phyloP scores from a whole-genome alignment of 2,797 vertebrate genomes.

The Phrynocephalus forsythii region DNA sequence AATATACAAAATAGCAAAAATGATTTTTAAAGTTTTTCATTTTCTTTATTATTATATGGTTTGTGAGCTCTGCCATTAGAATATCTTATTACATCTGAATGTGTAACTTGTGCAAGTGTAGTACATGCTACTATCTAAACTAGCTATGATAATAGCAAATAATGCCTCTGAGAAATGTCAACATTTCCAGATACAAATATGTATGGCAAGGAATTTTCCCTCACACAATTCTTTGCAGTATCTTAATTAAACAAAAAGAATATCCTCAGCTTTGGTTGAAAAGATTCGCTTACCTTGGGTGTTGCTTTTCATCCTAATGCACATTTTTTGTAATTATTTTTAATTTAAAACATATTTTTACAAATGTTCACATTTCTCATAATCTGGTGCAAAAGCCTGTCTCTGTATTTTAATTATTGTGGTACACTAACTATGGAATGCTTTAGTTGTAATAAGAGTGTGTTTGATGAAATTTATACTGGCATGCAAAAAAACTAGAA shows the following conservation, averaged over 20 bases:
- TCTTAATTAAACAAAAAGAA: background rate
- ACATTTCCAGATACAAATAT: background rate
- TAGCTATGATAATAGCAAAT: background rate
- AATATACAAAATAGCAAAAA: slow-evolving; percentile 16
- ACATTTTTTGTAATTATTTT: background rate
- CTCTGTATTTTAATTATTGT: background rate
- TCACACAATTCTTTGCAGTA: background rate
- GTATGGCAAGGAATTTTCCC: background rate
- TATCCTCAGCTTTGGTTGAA: background rate
- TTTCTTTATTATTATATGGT: slow-evolving; percentile 1
- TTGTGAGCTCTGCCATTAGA: background rate
- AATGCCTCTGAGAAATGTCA: slow-evolving; percentile 3
- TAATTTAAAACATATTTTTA: background rate
- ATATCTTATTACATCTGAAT: background rate
- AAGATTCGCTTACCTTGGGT: background rate
- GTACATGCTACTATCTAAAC: background rate
- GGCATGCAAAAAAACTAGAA: background rate
- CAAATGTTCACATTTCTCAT: background rate
- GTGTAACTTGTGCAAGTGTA: background rate
- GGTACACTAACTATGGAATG: too few species aligned
- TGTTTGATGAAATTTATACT: background rate
- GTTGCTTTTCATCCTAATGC: background rate
- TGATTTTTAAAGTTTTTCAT: slow-evolving; percentile 20
- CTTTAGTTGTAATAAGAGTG: background rate
- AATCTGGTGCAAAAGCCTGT: background rate